Evolutionary conservation across 2,797 vertebrate genomes (phyloP), one percentile per base, ranked within the genome.

Genomic region (Pseudocheirus occidentalis): DNA sequence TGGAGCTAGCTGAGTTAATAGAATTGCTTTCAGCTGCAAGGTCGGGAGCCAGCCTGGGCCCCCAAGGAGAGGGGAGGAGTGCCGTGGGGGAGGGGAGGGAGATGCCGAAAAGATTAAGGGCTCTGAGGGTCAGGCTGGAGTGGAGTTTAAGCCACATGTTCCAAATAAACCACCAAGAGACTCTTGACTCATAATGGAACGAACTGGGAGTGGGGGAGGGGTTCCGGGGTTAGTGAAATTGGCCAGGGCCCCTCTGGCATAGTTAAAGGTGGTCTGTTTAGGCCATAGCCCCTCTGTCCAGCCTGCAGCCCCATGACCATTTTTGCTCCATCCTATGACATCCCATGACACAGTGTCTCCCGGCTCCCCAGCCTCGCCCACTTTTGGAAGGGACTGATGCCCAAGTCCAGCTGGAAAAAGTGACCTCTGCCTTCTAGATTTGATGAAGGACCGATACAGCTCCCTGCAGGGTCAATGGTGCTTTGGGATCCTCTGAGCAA

Each of bases 11-110:
- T 0, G 62, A 93, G n/a, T 56, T 55, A 29, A 90, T 56, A 91
- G 94, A 57, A 92, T 94, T 92, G 55, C 89, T 95, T 95, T 58
- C 96, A 94, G 90, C 92, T 97, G 95, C 57, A 81, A 50, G 53
- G 21, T 93, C 57, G 12, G 54, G 92, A 91, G 24, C 91, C 4
- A 0, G 55, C n/a, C 92, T 31, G 13, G 66, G 54, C 18, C 62
- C 54, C 50, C 92, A 55, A 55, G 87, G 13, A 53, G 28, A 4
- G 90, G 55, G 53, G 24, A 12, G 29, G 58, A 91, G 87, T 54
- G 40, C 13, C 0, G 0, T 0, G 40, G 90, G 87, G 52, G 5
- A 5, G 6, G 73, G 13, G 92, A 90, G 94, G 73, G 94, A 95
- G 66, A 62, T 66, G 52, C 95, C 0, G 57, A 92, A 34, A 81